Evolutionary conservation across 1,140 invertebrate species (phyloP).

Genomic region (Drepana arcuata): DNA sequence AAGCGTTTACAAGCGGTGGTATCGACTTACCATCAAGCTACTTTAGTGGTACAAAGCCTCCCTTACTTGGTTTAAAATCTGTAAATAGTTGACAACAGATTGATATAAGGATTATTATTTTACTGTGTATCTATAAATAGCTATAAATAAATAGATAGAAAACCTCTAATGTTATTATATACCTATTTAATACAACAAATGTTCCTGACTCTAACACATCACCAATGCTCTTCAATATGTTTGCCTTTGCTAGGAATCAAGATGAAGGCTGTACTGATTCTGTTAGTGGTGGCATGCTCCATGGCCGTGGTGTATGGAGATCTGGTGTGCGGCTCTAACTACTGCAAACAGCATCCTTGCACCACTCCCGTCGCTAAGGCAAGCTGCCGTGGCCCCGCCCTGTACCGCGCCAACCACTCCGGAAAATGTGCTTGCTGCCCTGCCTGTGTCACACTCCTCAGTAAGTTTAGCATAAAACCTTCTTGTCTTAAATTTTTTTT

Average conservation of each 20-base stretch:
- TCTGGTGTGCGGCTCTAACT: conserved; percentile 50
- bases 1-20: no score
- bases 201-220: no score
- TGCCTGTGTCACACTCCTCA: conserved; percentile 48
- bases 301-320: conserved; percentile 39
- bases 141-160: no score
- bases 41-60: no score
- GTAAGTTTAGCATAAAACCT: conserved; percentile 40
- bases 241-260: conserved; percentile 21
- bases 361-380: conserved; percentile 15
- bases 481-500: neutral
- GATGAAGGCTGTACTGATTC: conserved; percentile 39
- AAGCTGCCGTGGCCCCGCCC: conserved; percentile 33
- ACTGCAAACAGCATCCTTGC: conserved; percentile 54
- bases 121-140: no score
- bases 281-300: conserved; percentile 36
- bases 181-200: no score
- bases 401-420: conserved; percentile 45
- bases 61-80: no score
- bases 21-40: no score
- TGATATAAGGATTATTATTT: no score
- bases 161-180: no score
- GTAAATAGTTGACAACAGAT: no score
- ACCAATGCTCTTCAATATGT: neutral
- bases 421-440: conserved; percentile 63